These are phyloP conservation scores for Monochamus alternatus DNA, from an alignment of 2,888 invertebrate species.

Conservation along the genomic window DNA sequence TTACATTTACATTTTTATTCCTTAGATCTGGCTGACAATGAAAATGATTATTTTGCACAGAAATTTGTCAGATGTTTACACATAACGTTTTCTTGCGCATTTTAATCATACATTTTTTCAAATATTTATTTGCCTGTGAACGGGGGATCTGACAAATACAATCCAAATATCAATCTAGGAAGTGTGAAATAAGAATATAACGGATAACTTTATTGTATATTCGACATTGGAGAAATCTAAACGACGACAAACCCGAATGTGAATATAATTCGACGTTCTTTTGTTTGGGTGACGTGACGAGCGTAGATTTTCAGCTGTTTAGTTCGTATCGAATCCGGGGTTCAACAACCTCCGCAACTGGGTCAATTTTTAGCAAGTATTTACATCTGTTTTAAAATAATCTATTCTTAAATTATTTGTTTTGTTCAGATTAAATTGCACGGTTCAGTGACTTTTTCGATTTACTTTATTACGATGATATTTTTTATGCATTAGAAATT, in stretches of 20 bases:
- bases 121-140: constrained; percentile 30
- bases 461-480: constrained; percentile 27
- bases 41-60: no score
- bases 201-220: constrained; percentile 40
- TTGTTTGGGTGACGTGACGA: constrained; percentile 41
- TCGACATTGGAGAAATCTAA: constrained; percentile 48
- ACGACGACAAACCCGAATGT: constrained; percentile 43
- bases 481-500: constrained; percentile 43
- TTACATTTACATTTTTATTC: no score
- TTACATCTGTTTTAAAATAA: constrained; percentile 58
- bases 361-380: constrained; percentile 61
- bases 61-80: no score
- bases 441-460: constrained; percentile 55
- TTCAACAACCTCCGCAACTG: constrained; percentile 57
- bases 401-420: constrained; percentile 53
- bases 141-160: constrained; percentile 26
- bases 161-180: constrained; percentile 41
- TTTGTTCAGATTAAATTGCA: constrained; percentile 49
- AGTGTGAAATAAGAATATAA: constrained; percentile 42
- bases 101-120: not conserved
- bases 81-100: not conserved
- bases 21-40: no score
- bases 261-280: constrained; percentile 41
- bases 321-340: constrained; percentile 45
- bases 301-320: constrained; percentile 55